These are phyloP conservation scores for Nycticebus coucang DNA, from an alignment of 2,113 vertebrate species.

Conservation along the genomic window DNA sequence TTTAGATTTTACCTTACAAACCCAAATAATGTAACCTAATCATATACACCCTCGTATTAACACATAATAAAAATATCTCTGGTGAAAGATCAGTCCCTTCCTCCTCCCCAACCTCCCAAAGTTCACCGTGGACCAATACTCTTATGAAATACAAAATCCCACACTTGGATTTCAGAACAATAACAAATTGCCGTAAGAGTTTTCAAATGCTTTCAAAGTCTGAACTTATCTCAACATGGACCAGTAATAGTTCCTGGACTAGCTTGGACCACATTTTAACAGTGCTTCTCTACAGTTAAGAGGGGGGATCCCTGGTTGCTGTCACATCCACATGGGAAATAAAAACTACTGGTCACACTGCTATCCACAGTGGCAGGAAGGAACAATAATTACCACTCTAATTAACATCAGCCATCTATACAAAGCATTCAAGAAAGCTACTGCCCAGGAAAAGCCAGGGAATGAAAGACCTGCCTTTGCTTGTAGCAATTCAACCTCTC, in stretches of 20 bases:
- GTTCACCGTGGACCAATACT: not conserved
- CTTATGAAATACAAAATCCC: not conserved
- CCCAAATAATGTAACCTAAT: too few relatives aligned
- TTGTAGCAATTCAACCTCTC: not conserved
- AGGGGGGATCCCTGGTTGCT: not conserved
- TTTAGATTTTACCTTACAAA: too few relatives aligned
- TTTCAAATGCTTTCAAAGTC: not conserved
- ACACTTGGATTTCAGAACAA: not conserved
- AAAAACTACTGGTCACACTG: not conserved
- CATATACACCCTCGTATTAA: too few relatives aligned
- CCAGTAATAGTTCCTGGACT: not conserved
- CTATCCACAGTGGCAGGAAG: not conserved
- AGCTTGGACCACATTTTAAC: not conserved
- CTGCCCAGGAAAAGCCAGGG: not conserved
- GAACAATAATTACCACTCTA: not conserved
- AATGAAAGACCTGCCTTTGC: not conserved
- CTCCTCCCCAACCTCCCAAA: not conserved
- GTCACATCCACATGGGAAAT: not conserved
- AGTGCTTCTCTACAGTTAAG: not conserved
- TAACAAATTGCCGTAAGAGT: not conserved
- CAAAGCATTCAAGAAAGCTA: not conserved
- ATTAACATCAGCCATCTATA: not conserved
- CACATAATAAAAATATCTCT: not conserved
- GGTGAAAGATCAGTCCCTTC: not conserved
- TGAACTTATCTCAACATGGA: not conserved